phyloP scores from a whole-genome alignment of 1,140 invertebrate species.

The Diabrotica virgifera region DNA sequence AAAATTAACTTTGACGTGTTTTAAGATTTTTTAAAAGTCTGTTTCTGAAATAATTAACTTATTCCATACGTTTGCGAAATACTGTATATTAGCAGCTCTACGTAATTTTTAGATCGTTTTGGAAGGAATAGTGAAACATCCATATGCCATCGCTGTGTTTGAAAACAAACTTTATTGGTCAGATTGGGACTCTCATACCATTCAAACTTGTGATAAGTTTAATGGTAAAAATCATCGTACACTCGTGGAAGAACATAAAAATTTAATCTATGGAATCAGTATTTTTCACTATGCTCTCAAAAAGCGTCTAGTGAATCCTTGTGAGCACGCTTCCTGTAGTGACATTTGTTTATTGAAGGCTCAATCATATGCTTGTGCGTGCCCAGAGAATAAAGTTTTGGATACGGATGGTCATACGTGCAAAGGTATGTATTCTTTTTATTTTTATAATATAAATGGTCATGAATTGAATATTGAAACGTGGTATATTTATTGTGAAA shows the following conservation, averaged over 20 bases:
- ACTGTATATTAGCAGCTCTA: too few relatives aligned
- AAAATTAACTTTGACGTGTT: too few relatives aligned
- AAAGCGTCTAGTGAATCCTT: constrained; percentile 63
- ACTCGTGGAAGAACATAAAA: constrained; percentile 51
- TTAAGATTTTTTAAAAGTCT: too few relatives aligned
- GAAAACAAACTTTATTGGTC: constrained; percentile 87
- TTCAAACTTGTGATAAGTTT: constrained; percentile 68
- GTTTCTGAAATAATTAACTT: too few relatives aligned
- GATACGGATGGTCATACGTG: constrained; percentile 54
- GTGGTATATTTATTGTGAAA: too few relatives aligned
- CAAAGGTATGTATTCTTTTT: constrained; percentile 40
- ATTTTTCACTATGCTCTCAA: constrained; percentile 66
- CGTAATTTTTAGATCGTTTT: constrained; percentile 50
- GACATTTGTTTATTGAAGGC: constrained; percentile 78
- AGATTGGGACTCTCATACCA: constrained; percentile 66
- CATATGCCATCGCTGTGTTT: constrained; percentile 81
- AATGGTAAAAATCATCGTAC: constrained; percentile 59
- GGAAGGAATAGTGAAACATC: constrained; percentile 62
- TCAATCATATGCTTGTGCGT: constrained; percentile 67
- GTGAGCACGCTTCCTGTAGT: constrained; percentile 63
- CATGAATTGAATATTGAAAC: too few relatives aligned
- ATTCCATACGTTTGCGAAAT: too few relatives aligned
- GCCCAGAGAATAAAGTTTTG: constrained; percentile 68
- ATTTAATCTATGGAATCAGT: constrained; percentile 61
- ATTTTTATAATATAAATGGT: not conserved